Base-by-base conservation (phyloP, 1,140 invertebrate species). In the Pseudomyrmex cubaensis region DNA sequence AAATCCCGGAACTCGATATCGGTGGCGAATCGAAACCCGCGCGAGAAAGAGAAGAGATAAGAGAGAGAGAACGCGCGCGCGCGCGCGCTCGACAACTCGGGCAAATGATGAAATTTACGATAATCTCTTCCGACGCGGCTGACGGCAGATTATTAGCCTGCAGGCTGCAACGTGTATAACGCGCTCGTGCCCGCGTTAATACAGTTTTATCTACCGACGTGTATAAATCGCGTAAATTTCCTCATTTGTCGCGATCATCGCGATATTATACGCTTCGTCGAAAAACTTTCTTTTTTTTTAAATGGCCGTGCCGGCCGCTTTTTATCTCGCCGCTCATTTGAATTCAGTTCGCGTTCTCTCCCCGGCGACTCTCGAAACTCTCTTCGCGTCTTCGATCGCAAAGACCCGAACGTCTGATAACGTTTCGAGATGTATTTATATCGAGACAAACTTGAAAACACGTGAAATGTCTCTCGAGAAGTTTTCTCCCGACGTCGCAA, bases 1-100 rank as follows among this genome's bases (percentile, higher is more conserved):
- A 84, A 82, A 83, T 87, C 86, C 67, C n/a, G 56, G 70, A 76
- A 59, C 64, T 63, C 80, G 52, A 78, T 84, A 78, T 87, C 85
- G 86, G 63, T 15, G 76, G 76, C n/a, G 85, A 75, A 84, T 84
- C 61, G 61, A 50, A 57, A 12, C 50, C 57, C 20, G 50, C 44
- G 44, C n/a, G 46, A 50, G 75, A 1, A 10, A 44, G 63, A 22
- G n/a, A 10, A 48, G 69, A 35, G 35, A 10, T 2, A 46, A 59
- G 59, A 54, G 25, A 20, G 50, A 57, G 17, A 46, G 17, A 56
- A 20, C 20, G 20, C 2, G 62, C 54, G 17, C 67, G 9, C 3
- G 62, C 25, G 17, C 17, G 44, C 75, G 50, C 52, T 69, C 52
- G 64, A 70, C 76, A 66, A 70, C n/a, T 80, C 54, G 64, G 54